These are phyloP conservation scores for Camelus bactrianus DNA, from an alignment of 2,113 vertebrate species.

Conservation along the genomic window DNA sequence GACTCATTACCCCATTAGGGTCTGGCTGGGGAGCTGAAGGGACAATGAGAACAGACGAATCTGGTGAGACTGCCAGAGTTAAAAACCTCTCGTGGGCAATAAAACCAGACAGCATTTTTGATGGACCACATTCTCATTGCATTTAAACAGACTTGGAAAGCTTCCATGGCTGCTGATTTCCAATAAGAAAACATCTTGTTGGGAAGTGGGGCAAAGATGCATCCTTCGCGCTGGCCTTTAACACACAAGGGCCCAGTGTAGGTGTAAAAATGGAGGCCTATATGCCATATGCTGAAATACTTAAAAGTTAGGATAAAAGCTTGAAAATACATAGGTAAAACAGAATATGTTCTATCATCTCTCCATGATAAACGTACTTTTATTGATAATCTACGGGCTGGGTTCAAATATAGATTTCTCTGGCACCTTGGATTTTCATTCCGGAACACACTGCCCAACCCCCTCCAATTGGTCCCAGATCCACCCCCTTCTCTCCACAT, in stretches of 20 bases:
- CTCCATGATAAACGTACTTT: background rate
- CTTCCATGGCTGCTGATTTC: slow-evolving; percentile 69
- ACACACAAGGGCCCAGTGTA: background rate
- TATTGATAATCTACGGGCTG: background rate
- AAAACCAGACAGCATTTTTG: slow-evolving; percentile 73
- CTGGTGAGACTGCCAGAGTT: slow-evolving; percentile 61
- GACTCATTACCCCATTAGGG: slow-evolving; percentile 60
- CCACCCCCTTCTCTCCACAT: background rate
- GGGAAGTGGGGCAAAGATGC: background rate
- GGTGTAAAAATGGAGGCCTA: background rate
- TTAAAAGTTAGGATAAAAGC: background rate
- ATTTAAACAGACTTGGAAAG: slow-evolving; percentile 69
- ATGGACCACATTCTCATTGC: slow-evolving; percentile 48
- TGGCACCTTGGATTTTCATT: background rate
- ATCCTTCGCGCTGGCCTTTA: background rate
- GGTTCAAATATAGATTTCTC: background rate
- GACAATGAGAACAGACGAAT: slow-evolving; percentile 62
- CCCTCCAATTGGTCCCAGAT: background rate
- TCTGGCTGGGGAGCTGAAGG: slow-evolving; percentile 45
- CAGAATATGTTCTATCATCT: background rate
- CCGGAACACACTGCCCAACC: background rate
- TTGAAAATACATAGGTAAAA: slow-evolving; percentile 5
- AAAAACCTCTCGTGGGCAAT: slow-evolving; percentile 65
- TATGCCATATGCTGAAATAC: background rate
- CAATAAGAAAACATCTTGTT: slow-evolving; percentile 55